A percentile compares a stretch with the other conserved stretches of the same genome.
Conservation (phyloP, 2,888 invertebrate genomes). For the Hartigia nigra region DNA sequence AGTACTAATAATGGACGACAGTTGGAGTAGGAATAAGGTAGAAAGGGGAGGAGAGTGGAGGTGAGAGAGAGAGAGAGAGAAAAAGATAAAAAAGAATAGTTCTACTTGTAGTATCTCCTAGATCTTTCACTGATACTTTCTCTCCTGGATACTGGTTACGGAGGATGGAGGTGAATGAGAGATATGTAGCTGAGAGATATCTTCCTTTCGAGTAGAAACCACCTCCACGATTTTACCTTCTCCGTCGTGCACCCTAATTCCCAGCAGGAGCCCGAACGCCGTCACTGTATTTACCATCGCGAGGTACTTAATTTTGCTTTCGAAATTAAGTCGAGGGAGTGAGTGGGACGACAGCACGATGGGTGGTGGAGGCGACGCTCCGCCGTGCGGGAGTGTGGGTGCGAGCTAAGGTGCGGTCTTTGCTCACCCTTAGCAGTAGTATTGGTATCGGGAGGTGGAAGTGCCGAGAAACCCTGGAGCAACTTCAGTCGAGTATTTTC, state of each 20-base stretch:
- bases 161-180: not conserved
- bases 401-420: not conserved
- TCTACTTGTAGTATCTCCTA: constrained; percentile 1
- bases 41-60: constrained; percentile 23
- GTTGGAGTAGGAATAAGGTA: constrained; percentile 16
- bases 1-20: not conserved
- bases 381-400: not conserved
- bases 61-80: constrained; percentile 5
- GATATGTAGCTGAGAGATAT: not conserved
- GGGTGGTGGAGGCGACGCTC: constrained; percentile 11
- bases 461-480: constrained; percentile 30
- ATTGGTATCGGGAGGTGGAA: not conserved
- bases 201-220: constrained; percentile 2
- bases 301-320: constrained; percentile 60
- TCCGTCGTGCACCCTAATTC: constrained; percentile 1
- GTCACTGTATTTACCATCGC: constrained; percentile 54
- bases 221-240: constrained; percentile 3
- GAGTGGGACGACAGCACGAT: constrained; percentile 12
- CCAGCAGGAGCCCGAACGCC: constrained; percentile 17
- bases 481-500: constrained; percentile 61
- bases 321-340: constrained; percentile 54
- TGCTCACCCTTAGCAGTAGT: not conserved
- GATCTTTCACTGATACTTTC: constrained; percentile 7
- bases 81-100: not conserved
- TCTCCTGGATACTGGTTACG: constrained; percentile 2